phyloP scores from a whole-genome alignment of 2,797 vertebrate species.

The Argyrosomus regius region DNA sequence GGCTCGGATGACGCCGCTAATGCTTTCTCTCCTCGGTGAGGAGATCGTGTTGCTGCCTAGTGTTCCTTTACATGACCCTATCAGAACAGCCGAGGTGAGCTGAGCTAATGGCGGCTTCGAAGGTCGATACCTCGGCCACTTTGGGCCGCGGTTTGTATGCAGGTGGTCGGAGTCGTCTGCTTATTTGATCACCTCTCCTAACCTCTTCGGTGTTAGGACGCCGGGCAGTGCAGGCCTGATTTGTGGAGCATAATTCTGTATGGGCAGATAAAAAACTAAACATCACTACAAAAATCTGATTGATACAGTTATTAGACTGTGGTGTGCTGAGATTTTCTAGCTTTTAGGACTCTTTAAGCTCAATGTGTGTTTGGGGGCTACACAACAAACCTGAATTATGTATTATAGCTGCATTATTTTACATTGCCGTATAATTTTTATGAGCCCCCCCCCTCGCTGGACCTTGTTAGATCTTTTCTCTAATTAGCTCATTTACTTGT shows the following conservation, averaged over 20 bases:
- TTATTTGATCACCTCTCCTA: conserved; percentile 2
- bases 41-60: conserved; percentile 55
- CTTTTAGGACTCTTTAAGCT: background rate
- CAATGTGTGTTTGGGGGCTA: background rate
- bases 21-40: conserved; percentile 24
- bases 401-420: conserved; percentile 28
- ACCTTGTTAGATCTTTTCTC: conserved; percentile 4
- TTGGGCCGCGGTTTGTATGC: background rate
- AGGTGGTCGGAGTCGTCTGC: conserved; percentile 3
- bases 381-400: conserved; percentile 17
- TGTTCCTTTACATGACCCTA: conserved; percentile 44
- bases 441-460: conserved; percentile 8
- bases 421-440: background rate
- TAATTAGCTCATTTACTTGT: conserved; percentile 24
- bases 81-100: conserved; percentile 26
- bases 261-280: background rate
- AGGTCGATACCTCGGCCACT: conserved; percentile 39
- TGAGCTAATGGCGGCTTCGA: conserved; percentile 21
- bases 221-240: background rate
- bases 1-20: conserved; percentile 33
- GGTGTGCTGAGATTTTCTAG: background rate
- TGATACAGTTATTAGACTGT: background rate
- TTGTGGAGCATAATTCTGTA: background rate
- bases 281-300: background rate
- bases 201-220: conserved; percentile 6